Evolutionary conservation across 2,113 vertebrate species (phyloP).

Genomic region (Anolis carolinensis): DNA sequence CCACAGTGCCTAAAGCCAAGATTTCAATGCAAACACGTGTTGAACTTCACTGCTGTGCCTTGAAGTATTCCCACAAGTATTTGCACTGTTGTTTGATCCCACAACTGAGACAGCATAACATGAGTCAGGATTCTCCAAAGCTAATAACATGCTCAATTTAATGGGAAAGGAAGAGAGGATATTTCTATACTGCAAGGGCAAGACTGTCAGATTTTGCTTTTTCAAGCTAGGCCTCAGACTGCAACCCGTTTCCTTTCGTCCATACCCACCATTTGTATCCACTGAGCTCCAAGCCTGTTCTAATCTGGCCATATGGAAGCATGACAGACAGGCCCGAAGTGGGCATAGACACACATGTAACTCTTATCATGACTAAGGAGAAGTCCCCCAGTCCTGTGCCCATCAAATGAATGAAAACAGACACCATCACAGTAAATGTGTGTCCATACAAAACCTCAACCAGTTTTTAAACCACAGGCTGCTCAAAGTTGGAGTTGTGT

Average conservation of each 20-base stretch:
- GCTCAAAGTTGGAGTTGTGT: not conserved
- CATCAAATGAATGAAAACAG: not conserved
- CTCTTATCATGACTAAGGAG: not conserved
- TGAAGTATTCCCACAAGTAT: slow-evolving; percentile 15
- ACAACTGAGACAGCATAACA: rapidly evolving
- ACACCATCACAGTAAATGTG: not conserved
- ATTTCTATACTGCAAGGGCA: not conserved
- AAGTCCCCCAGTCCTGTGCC: not conserved
- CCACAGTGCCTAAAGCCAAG: not conserved
- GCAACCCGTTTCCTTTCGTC: not conserved
- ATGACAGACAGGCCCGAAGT: not conserved
- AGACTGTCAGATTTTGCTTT: not conserved
- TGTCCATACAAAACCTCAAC: slow-evolving; percentile 9
- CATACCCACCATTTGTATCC: not conserved
- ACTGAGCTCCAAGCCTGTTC: not conserved
- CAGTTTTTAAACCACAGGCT: not conserved
- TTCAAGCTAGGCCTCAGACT: not conserved
- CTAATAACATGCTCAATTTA: not conserved
- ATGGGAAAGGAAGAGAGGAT: not conserved
- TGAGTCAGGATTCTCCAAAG: not conserved
- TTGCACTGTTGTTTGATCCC: not conserved
- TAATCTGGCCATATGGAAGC: not conserved
- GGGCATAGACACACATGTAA: not conserved
- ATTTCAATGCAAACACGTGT: not conserved
- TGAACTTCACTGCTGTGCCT: not conserved